Conservation (phyloP, 2,797 vertebrate species). For the Gymnothorax javanicus region DNA sequence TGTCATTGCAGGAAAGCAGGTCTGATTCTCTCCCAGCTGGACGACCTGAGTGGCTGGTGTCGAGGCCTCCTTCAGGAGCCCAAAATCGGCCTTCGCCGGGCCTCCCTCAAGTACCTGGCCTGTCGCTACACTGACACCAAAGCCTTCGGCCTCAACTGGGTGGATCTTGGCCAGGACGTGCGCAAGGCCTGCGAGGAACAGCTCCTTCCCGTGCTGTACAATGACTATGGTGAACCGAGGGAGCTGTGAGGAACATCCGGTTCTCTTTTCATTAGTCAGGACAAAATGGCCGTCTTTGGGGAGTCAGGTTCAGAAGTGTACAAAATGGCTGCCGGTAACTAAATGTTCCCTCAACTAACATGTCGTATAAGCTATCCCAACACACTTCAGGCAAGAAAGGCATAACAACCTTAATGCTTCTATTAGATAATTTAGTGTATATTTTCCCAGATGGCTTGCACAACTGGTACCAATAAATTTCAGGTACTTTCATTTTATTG, state of each 20-base stretch:
- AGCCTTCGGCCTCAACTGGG: slow-evolving; percentile 90
- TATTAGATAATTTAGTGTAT: slow-evolving; percentile 46
- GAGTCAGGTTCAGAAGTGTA: slow-evolving; percentile 14
- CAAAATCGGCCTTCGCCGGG: slow-evolving; percentile 89
- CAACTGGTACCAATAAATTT: not conserved
- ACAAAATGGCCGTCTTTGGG: not conserved
- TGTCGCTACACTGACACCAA: slow-evolving; percentile 98
- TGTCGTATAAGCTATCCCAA: slow-evolving; percentile 17
- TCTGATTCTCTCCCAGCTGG: slow-evolving; percentile 92
- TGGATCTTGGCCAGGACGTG: slow-evolving; percentile 86
- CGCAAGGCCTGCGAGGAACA: slow-evolving; percentile 96
- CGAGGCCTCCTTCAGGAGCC: slow-evolving; percentile 91
- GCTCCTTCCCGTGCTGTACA: slow-evolving; percentile 89
- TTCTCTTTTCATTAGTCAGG: not conserved
- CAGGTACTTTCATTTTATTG: not conserved
- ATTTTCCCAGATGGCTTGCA: slow-evolving; percentile 33
- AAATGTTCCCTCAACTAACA: slow-evolving; percentile 22
- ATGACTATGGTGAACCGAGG: slow-evolving; percentile 93
- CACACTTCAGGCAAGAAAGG: not conserved
- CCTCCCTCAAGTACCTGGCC: slow-evolving; percentile 88
- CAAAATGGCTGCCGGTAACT: slow-evolving; percentile 16
- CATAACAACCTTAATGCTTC: slow-evolving; percentile 23
- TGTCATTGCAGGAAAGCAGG: slow-evolving; percentile 85
- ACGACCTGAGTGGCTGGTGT: slow-evolving; percentile 91
- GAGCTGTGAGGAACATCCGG: slow-evolving; percentile 70